Evolutionary conservation across 2,797 vertebrate species (phyloP).

Genomic region (Karalla daura): DNA sequence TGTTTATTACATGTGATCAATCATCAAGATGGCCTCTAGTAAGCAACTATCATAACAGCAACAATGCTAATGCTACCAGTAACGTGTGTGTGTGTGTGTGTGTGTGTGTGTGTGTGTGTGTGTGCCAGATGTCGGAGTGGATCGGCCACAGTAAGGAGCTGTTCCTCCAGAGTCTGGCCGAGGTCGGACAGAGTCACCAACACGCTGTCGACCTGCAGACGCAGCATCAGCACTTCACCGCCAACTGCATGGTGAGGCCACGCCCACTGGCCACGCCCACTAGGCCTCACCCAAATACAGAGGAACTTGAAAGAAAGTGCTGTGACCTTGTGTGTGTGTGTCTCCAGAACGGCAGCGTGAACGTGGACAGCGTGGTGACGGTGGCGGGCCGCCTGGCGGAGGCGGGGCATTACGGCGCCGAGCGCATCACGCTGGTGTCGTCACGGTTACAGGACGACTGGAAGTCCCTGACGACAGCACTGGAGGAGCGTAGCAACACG

Average conservation of each 20-base stretch:
- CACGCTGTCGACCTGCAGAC: slow-evolving; percentile 95
- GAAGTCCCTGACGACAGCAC: slow-evolving; percentile 91
- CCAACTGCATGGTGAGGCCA: slow-evolving; percentile 93
- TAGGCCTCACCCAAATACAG: too few relatives aligned
- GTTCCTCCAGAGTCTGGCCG: slow-evolving; percentile 93
- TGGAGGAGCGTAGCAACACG: slow-evolving; percentile 96
- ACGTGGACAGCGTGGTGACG: slow-evolving; percentile 97
- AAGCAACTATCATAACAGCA: too few relatives aligned
- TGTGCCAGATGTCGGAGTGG: slow-evolving; percentile 94
- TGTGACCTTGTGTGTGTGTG: neutral
- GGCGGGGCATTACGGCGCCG: slow-evolving; percentile 94
- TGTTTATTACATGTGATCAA: too few relatives aligned
- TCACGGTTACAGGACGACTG: slow-evolving; percentile 95
- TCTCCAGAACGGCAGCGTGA: slow-evolving; percentile 94
- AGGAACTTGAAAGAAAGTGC: too few relatives aligned
- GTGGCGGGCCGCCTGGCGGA: slow-evolving; percentile 93
- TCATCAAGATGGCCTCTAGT: too few relatives aligned
- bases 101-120: too few relatives aligned
- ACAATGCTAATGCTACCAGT: too few relatives aligned
- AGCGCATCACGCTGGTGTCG: slow-evolving; percentile 94
- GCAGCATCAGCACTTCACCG: slow-evolving; percentile 98
- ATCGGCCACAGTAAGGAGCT: slow-evolving; percentile 98
- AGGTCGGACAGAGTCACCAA: slow-evolving; percentile 95
- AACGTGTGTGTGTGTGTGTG: too few relatives aligned
- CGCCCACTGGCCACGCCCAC: too few relatives aligned